Evolutionary conservation across 2,888 invertebrate genomes (phyloP), one percentile per base, ranked within the genome.

Genomic region (Chorisops tibialis): DNA sequence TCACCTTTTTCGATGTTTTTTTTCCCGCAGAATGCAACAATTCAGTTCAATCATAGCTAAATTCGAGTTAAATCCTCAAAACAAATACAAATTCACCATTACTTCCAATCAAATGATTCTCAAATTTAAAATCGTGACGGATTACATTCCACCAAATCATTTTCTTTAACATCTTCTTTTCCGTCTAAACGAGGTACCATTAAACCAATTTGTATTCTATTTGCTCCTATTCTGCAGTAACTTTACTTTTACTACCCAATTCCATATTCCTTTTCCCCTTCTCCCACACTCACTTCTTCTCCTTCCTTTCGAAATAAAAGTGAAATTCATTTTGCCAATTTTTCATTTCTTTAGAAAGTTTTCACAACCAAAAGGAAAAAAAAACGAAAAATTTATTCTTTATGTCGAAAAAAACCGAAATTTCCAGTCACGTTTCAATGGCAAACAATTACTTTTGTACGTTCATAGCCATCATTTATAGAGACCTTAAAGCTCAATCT

Each of bases 181-280:
- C 30, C 30, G 30, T 7, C 7, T 30, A 30, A 9, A 7, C 30
- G 5, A 30, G 30, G 30, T 9, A 18, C 56, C 56, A 56, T 56
- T 56, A 56, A 16, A 56, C 43, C 56, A 56, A 56, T 56, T 56
- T 56, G 56, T 56, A 56, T 56, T 56, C 56, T 45, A 56, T 56
- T 56, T 56, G 56, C 56, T 56, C 24, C 45, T 21, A 56, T 56
- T 56, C 56, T 21, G 56, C 35, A 45, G 56, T 56, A 43, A 45
- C 30, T 43, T 6, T 30, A n/a, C 24, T 56, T 56, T 43, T 43
- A 12, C 16, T 43, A 30, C 30, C 2, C 30, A 9, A n/a, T n/a
- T n/a, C n/a, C n/a, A n/a, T n/a, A n/a, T n/a, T n/a, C n/a, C n/a
- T n/a, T n/a, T n/a, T n/a, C n/a, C 30, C 30, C 1, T 30, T 30